phyloP scores from a whole-genome alignment of 2,888 invertebrate genomes.

The Euplagia quadripunctaria region DNA sequence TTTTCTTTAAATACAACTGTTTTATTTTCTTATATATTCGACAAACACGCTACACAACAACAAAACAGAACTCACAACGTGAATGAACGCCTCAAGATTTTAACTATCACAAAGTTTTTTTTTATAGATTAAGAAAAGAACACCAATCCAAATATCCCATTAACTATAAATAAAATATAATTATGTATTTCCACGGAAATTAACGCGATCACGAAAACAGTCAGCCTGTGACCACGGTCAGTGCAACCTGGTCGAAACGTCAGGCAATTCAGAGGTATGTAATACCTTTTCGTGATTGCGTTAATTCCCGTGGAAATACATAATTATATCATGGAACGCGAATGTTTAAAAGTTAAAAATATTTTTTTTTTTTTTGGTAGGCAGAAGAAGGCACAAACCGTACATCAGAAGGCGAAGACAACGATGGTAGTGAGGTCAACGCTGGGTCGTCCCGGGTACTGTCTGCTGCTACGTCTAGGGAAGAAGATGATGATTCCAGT shows the following conservation, averaged over 20 bases:
- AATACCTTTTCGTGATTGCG: no score
- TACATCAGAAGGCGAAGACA: conserved; percentile 80
- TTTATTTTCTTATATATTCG: not conserved
- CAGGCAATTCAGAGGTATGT: no score
- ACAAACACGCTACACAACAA: not conserved
- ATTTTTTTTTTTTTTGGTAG: conserved; percentile 61
- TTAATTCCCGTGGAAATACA: no score
- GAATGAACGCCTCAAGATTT: not conserved
- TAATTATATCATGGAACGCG: no score
- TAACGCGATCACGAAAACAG: no score
- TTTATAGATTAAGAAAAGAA: not conserved
- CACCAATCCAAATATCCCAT: not conserved
- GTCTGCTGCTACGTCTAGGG: conserved; percentile 89
- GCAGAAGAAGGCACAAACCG: conserved; percentile 83
- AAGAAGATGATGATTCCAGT: conserved; percentile 91
- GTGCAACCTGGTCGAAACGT: no score
- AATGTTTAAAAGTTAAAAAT: no score
- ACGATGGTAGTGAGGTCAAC: conserved; percentile 78
- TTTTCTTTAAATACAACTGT: not conserved
- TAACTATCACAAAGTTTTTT: not conserved
- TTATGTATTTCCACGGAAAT: no score
- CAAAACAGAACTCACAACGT: not conserved
- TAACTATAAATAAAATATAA: conserved; percentile 1
- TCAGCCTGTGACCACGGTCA: no score
- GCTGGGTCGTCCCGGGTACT: conserved; percentile 81